Conservation (phyloP, 2,797 vertebrate genomes). For the Chelidonichthys spinosus region DNA sequence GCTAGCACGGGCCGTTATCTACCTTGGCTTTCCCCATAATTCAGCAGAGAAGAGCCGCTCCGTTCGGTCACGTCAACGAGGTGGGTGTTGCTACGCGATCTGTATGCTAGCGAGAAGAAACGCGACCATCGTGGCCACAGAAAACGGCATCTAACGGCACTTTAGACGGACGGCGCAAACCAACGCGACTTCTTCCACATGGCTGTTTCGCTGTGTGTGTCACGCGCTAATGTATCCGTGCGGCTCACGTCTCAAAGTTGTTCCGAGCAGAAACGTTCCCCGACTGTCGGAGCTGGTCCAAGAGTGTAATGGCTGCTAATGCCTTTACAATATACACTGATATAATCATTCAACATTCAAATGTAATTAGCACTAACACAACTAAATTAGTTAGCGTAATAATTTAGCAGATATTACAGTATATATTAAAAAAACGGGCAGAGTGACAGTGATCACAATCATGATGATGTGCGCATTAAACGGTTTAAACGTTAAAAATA, state of each 20-base stretch:
- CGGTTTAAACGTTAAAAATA: no score
- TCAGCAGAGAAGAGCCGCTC: not conserved
- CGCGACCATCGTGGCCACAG: not conserved
- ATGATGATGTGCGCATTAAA: no score
- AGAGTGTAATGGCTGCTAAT: no score
- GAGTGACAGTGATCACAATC: no score
- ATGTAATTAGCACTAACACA: no score
- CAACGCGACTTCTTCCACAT: conserved; percentile 43
- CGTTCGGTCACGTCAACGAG: not conserved
- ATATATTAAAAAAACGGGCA: no score
- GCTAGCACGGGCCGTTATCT: conserved; percentile 41
- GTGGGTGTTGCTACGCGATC: not conserved
- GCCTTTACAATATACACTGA: no score
- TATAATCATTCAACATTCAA: no score
- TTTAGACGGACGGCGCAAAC: not conserved
- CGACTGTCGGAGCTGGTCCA: not conserved
- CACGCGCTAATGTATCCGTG: conserved; percentile 24
- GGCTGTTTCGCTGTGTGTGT: conserved; percentile 43
- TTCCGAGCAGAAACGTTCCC: not conserved
- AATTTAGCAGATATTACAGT: no score
- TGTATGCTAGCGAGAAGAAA: rapidly evolving
- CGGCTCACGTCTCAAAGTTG: not conserved
- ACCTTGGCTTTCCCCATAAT: conserved; percentile 86
- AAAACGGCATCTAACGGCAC: no score
- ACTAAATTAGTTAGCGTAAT: no score